Base-by-base conservation (phyloP, 2,888 invertebrate genomes). In the Tricholauxania praeusta region DNA sequence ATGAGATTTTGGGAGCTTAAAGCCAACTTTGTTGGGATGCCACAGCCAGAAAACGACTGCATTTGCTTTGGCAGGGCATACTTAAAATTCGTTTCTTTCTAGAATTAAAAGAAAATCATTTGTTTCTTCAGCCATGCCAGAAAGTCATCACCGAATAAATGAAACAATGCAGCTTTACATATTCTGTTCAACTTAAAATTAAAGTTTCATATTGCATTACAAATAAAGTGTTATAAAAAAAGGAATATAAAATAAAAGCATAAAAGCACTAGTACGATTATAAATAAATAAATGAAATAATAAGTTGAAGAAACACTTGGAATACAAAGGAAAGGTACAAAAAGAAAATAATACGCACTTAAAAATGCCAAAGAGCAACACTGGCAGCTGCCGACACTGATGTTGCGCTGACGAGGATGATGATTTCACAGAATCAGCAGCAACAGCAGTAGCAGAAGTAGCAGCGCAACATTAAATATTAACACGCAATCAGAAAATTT, bases 401-500 rank as follows among this genome's bases (percentile, higher is more conserved):
- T 57, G 51, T 12, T 48, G 49, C 49, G 4, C 15, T 28, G 49
- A 22, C 12, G 67, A 68, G 39, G 63, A 48, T 53, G 17, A 63
- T 49, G 62, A 60, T 52, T 52, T 62, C 64, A 59, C 62, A 48
- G 53, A 67, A 12, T 47, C n/a, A 67, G 62, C 71, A 28, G 52
- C 67, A 64, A 67, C 39, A 64, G 68, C 64, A 74, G 68, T 55
- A 49, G 68, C 72, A 28, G 28, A 2, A 64, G 71, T 72, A 74
- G 71, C 65, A 59, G 68, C 72, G 68, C 72, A 53, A 63, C 72
- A 76, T 76, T 76, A 74, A 76, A 74, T 74, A 74, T 76, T 74
- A 74, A 76, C 68, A 71, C 71, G 75, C 75, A 74, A 74, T 76
- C 75, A 74, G 71, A 72, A 68, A 74, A 69, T 76, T 73, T 75